Conservation (phyloP, 2,888 invertebrate species). For the Drosophila fungiperda region DNA sequence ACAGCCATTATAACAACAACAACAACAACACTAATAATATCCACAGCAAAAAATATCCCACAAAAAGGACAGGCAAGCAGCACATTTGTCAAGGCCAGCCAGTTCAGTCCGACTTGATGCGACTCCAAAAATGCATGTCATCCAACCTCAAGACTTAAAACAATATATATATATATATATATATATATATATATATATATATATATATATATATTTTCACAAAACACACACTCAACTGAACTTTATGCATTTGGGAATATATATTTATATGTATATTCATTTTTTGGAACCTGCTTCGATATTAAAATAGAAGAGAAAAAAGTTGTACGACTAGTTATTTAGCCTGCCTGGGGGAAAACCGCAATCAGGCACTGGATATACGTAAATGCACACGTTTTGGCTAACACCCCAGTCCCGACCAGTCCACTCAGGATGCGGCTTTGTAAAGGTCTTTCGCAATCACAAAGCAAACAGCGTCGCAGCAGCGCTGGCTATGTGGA, state of each 20-base stretch:
- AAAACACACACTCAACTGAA: conserved; percentile 10
- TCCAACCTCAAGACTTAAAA: conserved; percentile 36
- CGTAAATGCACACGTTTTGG: background rate
- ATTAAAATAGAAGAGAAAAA: conserved; percentile 47
- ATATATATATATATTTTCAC: conserved; percentile 6
- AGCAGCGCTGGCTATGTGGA: conserved; percentile 24
- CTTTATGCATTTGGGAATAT: conserved; percentile 48
- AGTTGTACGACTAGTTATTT: conserved; percentile 52
- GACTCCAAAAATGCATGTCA: conserved; percentile 74
- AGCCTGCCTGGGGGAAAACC: conserved; percentile 10
- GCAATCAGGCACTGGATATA: conserved; percentile 3
- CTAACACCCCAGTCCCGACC: background rate
- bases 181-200: background rate
- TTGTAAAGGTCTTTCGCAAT: conserved; percentile 54
- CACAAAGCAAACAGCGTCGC: conserved; percentile 12
- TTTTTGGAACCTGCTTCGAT: conserved; percentile 66
- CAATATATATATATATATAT: background rate
- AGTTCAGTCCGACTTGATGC: conserved; percentile 47
- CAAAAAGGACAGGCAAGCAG: conserved; percentile 57
- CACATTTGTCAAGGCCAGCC: conserved; percentile 68
- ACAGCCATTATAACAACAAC: background rate
- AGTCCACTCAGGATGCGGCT: conserved; percentile 39
- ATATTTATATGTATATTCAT: conserved; percentile 24
- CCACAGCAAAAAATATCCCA: conserved; percentile 35
- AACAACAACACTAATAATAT: conserved; percentile 11